phyloP scores from a whole-genome alignment of 2,113 vertebrate species.

The Strix aluco region DNA sequence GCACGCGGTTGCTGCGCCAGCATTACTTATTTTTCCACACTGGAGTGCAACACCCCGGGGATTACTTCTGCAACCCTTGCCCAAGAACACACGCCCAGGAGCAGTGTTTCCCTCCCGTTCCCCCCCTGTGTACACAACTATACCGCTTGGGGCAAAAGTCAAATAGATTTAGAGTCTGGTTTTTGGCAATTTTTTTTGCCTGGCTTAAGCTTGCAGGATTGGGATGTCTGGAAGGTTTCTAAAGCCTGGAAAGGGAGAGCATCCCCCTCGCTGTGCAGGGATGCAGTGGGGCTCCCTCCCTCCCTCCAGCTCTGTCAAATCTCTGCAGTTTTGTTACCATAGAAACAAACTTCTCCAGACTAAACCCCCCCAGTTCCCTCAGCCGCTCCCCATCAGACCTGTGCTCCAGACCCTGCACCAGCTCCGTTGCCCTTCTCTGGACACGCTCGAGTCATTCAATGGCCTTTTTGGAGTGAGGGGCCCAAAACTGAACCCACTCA shows the following conservation, averaged over 20 bases:
- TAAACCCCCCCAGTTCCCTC: too few relatives aligned
- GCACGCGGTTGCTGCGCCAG: neutral
- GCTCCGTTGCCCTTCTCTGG: too few relatives aligned
- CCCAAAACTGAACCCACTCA: too few relatives aligned
- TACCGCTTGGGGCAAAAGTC: neutral
- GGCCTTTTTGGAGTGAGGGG: too few relatives aligned
- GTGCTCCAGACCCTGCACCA: too few relatives aligned
- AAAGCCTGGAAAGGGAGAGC: neutral
- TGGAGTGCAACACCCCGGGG: neutral
- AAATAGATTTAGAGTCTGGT: neutral
- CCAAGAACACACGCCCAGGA: neutral
- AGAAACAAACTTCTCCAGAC: too few relatives aligned
- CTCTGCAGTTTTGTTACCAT: neutral
- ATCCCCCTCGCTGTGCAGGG: neutral
- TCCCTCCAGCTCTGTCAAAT: neutral
- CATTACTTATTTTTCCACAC: neutral
- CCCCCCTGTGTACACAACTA: neutral
- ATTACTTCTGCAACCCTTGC: neutral
- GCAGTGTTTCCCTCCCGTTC: rapidly evolving
- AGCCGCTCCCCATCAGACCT: too few relatives aligned
- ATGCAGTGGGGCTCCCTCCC: neutral
- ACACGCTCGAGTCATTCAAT: too few relatives aligned
- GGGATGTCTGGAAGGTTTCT: neutral
- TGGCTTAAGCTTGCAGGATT: neutral
- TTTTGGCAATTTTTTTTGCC: neutral